A percentile compares a stretch with the other conserved stretches of the same genome.
Conservation (phyloP, 2,113 vertebrate genomes). For the Psilopsiagon aurifrons region DNA sequence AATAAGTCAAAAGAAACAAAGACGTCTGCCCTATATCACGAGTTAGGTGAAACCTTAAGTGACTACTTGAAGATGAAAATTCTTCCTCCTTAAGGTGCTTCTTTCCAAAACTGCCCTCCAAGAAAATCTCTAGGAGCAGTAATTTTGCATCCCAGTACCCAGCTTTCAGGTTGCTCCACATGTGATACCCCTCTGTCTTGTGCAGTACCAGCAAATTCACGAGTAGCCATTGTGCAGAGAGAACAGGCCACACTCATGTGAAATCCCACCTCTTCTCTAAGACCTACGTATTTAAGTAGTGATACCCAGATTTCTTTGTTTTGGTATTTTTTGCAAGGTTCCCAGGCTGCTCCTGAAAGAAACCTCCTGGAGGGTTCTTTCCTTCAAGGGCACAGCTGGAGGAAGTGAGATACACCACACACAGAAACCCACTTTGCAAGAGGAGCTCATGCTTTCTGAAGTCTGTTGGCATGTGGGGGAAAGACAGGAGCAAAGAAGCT, state of each 20-base stretch:
- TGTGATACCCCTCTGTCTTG: rapidly evolving
- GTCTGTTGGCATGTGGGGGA: neutral
- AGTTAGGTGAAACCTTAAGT: neutral
- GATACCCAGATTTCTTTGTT: neutral
- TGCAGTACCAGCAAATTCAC: neutral
- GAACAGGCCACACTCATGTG: neutral
- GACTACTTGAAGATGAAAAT: neutral
- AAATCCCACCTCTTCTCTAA: neutral
- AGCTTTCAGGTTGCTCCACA: neutral
- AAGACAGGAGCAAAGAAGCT: constrained; percentile 16
- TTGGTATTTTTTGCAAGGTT: neutral
- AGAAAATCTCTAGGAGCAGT: neutral
- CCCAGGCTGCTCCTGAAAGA: neutral
- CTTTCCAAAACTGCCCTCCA: neutral
- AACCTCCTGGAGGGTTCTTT: neutral
- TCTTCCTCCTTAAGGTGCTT: neutral
- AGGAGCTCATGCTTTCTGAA: neutral
- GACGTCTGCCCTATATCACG: neutral
- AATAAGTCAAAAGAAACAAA: neutral
- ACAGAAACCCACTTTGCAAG: neutral
- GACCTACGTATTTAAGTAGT: neutral
- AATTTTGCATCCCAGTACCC: neutral
- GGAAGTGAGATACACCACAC: neutral
- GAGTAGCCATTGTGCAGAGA: rapidly evolving
- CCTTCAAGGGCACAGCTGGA: constrained; percentile 40